phyloP scores from a whole-genome alignment of 2,888 invertebrate species.

The Meiosimyza decipiens region DNA sequence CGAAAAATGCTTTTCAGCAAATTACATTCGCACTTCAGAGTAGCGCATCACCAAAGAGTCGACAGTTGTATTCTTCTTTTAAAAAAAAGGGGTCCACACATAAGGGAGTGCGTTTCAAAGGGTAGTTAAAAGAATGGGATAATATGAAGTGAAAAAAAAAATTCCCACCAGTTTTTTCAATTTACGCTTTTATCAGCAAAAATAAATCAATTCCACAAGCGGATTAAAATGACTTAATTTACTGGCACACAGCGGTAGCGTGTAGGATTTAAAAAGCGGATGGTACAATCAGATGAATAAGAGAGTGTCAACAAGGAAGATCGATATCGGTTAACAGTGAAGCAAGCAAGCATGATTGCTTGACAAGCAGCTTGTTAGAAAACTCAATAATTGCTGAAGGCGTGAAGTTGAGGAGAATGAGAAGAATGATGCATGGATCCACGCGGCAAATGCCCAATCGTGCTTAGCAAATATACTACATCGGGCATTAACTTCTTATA shows the following conservation, averaged over 20 bases:
- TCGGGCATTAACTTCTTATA: too few species aligned
- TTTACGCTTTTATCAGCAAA: slow-evolving; percentile 6
- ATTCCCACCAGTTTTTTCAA: neutral
- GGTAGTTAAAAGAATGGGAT: neutral
- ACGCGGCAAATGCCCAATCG: neutral
- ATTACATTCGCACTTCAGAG: slow-evolving; percentile 45
- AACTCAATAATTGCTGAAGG: neutral
- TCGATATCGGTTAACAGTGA: too few species aligned
- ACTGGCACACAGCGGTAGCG: neutral
- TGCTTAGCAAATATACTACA: too few species aligned
- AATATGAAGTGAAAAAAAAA: neutral
- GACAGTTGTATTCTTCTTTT: neutral
- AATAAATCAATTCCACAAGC: slow-evolving; percentile 31
- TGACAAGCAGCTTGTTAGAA: neutral
- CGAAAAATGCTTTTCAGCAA: slow-evolving; percentile 43
- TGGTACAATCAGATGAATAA: too few species aligned
- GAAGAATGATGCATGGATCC: neutral
- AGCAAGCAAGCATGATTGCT: too few species aligned
- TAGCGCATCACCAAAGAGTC: slow-evolving; percentile 15
- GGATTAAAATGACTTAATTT: slow-evolving; percentile 28
- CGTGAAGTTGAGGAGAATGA: too few species aligned
- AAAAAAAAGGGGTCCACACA: too few species aligned
- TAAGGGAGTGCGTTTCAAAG: neutral
- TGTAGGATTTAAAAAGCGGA: too few species aligned
- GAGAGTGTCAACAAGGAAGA: too few species aligned